These are phyloP conservation scores for Drosophila pseudoananassae DNA, from an alignment of 1,140 invertebrate genomes.

Conservation along the genomic window DNA sequence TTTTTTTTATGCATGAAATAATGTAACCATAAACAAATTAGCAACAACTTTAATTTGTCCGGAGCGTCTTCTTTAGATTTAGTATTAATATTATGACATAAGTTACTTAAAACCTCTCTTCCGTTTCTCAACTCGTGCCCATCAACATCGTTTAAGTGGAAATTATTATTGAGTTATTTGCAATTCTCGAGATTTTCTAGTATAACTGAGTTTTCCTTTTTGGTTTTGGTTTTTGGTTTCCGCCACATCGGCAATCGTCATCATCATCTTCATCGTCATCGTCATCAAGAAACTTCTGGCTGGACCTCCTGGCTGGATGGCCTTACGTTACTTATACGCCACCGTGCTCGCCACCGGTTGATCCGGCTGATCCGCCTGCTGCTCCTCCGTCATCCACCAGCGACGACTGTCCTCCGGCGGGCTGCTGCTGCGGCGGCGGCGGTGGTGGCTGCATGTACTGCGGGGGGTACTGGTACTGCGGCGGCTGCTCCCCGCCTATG, in stretches of 20 bases:
- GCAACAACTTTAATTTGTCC: conserved; percentile 78
- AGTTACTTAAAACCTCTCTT: conserved; percentile 65
- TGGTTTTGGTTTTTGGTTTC: conserved; percentile 22
- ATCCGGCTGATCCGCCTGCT: conserved; percentile 36
- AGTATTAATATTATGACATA: conserved; percentile 71
- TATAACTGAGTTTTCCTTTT: conserved; percentile 66
- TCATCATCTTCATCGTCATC: conserved; percentile 15
- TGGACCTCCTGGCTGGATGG: conserved; percentile 22
- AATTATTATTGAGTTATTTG: conserved; percentile 65
- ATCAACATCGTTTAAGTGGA: conserved; percentile 42
- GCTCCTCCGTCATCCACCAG: conserved; percentile 54
- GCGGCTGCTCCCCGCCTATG: conserved; percentile 84
- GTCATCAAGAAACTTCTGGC: conserved; percentile 40
- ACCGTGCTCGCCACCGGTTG: conserved; percentile 45
- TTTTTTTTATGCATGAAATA: conserved; percentile 75
- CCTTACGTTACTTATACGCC: conserved; percentile 67
- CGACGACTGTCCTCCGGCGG: conserved; percentile 71
- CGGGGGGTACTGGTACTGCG: conserved; percentile 81
- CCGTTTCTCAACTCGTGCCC: conserved; percentile 11
- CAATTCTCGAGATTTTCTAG: conserved; percentile 69
- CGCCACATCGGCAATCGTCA: conserved; percentile 3
- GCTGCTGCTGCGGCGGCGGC: conserved; percentile 64
- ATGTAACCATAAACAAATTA: conserved; percentile 84
- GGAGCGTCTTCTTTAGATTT: conserved; percentile 69
- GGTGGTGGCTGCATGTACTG: conserved; percentile 83